Evolutionary conservation across 2,888 invertebrate genomes (phyloP), one percentile per base, ranked within the genome.

Genomic region (Coelogynopora nodosa): DNA sequence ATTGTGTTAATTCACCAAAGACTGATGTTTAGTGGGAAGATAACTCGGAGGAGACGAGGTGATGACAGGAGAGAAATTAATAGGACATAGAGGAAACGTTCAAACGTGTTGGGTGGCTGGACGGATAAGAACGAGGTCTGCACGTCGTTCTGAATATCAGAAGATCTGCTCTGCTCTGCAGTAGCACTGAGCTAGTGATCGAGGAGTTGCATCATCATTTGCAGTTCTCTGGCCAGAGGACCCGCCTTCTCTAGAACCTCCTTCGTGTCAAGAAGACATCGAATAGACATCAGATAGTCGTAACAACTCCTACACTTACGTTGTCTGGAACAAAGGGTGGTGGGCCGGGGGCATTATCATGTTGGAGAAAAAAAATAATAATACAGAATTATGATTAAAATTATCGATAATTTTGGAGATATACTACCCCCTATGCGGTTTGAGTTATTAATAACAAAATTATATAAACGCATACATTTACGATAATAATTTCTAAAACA

Each of bases 171-270:
- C 18, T 5, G 5, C 49, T 49, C 49, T 49, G 49, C 5, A 49
- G 49, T 10, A 49, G 18, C 18, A 49, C 5, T 18, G 49, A 18
- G 5, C 49, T 49, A 49, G 5, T 49, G 49, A 49, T 18, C 18
- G 18, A 74, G 74, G 23, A 74, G 18, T 74, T 74, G 74, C 74
- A 74, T 74, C 74, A 74, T 74, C 23, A 74, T 74, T 26, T 74
- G 74, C 10, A 74, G 74, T 26, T 74, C 74, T 26, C 74, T 5
- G 18, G 23, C 74, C 49, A 49, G 18, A 74, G 5, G 74, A n/a
- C 74, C 74, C 2, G 74, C 74, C 74, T 74, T 74, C 74, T 74
- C 74, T 23, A 13, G 27, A 5, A 74, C 74, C 2, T 74, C 74
- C 23, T 26, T 5, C 5, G 74, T 74, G 2, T 74, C 74, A 13